Evolutionary conservation across 2,888 invertebrate genomes (phyloP).

Genomic region (Bombylius discolor): DNA sequence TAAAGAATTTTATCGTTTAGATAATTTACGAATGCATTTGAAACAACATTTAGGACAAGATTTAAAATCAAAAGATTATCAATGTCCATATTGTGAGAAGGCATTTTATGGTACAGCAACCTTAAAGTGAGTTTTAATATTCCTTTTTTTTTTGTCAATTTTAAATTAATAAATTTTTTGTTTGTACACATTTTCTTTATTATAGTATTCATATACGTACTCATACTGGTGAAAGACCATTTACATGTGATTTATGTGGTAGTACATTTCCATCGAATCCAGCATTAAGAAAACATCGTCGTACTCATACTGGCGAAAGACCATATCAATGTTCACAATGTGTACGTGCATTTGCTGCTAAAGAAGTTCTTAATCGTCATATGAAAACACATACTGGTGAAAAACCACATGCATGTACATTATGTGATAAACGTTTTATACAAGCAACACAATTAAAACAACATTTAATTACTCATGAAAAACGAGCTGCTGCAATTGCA

Average conservation of each 20-base stretch:
- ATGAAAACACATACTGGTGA: slow-evolving; percentile 49
- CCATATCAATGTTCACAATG: slow-evolving; percentile 62
- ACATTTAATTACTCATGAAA: slow-evolving; percentile 37
- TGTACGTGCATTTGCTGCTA: slow-evolving; percentile 61
- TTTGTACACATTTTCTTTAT: slow-evolving; percentile 1
- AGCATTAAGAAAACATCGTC: slow-evolving; percentile 62
- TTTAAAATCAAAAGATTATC: slow-evolving; percentile 43
- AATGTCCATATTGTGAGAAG: slow-evolving; percentile 51
- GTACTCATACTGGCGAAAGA: slow-evolving; percentile 48
- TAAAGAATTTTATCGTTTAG: slow-evolving; percentile 41
- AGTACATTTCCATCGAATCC: slow-evolving; percentile 60
- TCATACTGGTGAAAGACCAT: slow-evolving; percentile 54
- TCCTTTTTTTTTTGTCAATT: slow-evolving; percentile 1
- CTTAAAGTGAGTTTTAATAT: slow-evolving; percentile 30
- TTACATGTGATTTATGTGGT: slow-evolving; percentile 59
- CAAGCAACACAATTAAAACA: slow-evolving; percentile 67
- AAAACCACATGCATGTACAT: slow-evolving; percentile 31
- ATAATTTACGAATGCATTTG: slow-evolving; percentile 58
- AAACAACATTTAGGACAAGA: slow-evolving; percentile 51
- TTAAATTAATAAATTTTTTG: background rate
- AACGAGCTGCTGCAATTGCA: background rate
- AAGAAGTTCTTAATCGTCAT: slow-evolving; percentile 70
- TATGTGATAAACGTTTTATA: slow-evolving; percentile 68
- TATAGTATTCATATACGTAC: slow-evolving; percentile 49
- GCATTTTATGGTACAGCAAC: slow-evolving; percentile 50